Conservation (phyloP, 2,113 vertebrate species). For the Geococcyx californianus region DNA sequence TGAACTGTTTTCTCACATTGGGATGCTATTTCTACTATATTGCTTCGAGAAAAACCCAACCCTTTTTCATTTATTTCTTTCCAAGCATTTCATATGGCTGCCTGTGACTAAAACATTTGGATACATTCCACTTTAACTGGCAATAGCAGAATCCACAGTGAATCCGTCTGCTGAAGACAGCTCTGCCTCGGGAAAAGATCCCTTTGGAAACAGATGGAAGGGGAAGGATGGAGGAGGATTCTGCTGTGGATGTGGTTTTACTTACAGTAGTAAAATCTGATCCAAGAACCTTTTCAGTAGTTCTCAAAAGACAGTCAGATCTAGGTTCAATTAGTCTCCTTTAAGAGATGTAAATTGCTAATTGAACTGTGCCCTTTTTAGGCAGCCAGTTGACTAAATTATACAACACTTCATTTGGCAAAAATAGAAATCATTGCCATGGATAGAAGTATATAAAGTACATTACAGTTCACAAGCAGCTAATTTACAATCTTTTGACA, state of each 20-base stretch:
- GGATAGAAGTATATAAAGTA: background rate
- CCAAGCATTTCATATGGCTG: background rate
- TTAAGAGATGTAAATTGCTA: conserved; percentile 1
- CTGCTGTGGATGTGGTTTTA: background rate
- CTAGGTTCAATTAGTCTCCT: background rate
- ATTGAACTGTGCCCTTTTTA: background rate
- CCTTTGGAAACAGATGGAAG: background rate
- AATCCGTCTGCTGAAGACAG: fast-evolving
- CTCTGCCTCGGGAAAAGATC: background rate
- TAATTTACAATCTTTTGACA: background rate
- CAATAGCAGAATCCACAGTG: background rate
- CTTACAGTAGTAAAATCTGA: background rate
- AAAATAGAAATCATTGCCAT: conserved; percentile 5
- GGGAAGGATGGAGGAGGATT: background rate
- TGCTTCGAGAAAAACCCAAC: background rate
- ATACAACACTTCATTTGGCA: background rate
- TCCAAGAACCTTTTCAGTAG: background rate
- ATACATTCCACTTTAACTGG: background rate
- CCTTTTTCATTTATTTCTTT: background rate
- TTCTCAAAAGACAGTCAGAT: background rate
- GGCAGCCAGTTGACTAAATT: background rate
- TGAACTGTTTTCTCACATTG: background rate
- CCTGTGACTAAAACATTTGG: background rate
- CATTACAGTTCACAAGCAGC: background rate
- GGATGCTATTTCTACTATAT: background rate